These are phyloP conservation scores for Bombus fervidus DNA, from an alignment of 1,140 invertebrate species.

Conservation along the genomic window DNA sequence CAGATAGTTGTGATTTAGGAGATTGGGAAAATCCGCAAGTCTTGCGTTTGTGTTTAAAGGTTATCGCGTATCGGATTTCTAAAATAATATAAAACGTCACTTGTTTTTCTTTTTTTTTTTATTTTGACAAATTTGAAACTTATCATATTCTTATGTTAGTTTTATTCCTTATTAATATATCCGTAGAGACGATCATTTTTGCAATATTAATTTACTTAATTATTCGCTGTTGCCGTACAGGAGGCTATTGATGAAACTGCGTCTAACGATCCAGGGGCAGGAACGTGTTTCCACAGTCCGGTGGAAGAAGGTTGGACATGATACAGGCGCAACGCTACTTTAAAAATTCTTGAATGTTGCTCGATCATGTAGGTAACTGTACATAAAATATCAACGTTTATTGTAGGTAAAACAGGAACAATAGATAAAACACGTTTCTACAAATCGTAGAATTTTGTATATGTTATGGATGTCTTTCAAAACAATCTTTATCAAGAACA, in stretches of 20 bases:
- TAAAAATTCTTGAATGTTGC: too few relatives aligned
- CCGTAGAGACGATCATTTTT: too few relatives aligned
- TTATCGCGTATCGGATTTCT: background rate
- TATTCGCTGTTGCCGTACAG: too few relatives aligned
- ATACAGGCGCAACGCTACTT: too few relatives aligned
- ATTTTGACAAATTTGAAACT: background rate
- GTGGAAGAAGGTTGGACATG: too few relatives aligned
- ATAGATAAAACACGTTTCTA: background rate
- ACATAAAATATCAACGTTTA: background rate
- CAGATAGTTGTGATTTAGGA: background rate
- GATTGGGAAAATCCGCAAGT: background rate
- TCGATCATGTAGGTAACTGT: too few relatives aligned
- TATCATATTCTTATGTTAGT: background rate
- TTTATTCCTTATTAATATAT: background rate
- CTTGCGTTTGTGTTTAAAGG: background rate
- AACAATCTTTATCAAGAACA: background rate
- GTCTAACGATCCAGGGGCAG: too few relatives aligned
- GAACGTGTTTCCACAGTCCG: too few relatives aligned
- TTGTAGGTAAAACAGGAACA: background rate
- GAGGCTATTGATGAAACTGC: too few relatives aligned
- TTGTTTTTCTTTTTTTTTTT: background rate
- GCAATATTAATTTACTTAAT: too few relatives aligned
- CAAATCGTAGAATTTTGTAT: background rate
- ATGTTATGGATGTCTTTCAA: background rate
- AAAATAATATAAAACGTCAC: background rate